Base-by-base conservation (phyloP, 1,140 invertebrate genomes). In the Diploscapter pachys region DNA sequence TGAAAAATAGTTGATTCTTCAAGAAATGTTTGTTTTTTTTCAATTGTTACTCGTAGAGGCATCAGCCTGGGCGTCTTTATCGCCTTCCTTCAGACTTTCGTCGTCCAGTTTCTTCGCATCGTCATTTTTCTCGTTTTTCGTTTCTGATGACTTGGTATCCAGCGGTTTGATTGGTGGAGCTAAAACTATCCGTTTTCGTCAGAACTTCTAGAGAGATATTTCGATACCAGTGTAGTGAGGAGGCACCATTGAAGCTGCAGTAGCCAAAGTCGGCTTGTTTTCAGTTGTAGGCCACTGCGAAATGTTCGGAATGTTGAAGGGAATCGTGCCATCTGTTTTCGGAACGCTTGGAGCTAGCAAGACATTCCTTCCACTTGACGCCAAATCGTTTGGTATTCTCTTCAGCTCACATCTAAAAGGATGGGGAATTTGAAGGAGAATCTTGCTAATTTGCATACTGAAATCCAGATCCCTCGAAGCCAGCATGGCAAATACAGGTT, bases 281-380 rank as follows among this genome's bases (percentile, higher is more conserved):
- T 6, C 52, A 52, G 66, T 6, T 6, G 66, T 68, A 2, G 53
- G 66, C 9, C 52, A 13, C 9, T 52, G 66, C n/a, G 57, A 11
- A 52, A 52, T 55, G 6, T 52, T 68, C 66, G 53, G 66, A 52
- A 68, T 68, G 49, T 55, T 55, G 52, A 68, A 68, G 5, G 66
- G 66, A 5, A 55, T 68, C 66, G 53, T 55, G 53, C 66, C 66
- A 52, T 55, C 51, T 48, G 53, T 55, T 54, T 68, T 68, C 2
- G 51, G 52, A 9, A 52, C 51, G 5, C 56, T 55, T 2, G 31
- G 31, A 31, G 31, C 31, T 31, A 31, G 31, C 31, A 31, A 31
- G 31, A 31, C 31, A 31, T 31, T 31, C 8, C 48, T 13, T 68
- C 66, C 66, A 68, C 66, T 8, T 9, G 49, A 8, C 52, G 66